These are phyloP conservation scores for Labrus mixtus DNA, from an alignment of 2,113 vertebrate species.

Conservation along the genomic window DNA sequence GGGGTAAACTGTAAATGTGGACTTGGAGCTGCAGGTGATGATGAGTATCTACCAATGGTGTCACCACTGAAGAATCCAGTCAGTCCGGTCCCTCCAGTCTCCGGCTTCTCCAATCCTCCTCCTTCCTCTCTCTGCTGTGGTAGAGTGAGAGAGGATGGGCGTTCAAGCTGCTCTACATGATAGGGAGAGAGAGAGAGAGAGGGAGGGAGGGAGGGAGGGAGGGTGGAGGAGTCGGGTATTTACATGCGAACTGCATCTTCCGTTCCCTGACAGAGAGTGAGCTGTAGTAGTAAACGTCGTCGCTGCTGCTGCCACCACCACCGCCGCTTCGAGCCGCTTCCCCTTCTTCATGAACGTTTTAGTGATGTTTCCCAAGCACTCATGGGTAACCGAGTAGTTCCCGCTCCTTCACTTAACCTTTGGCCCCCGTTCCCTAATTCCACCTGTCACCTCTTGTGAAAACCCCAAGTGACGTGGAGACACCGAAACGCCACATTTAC, in stretches of 20 bases:
- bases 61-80: slow-evolving; percentile 74
- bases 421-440: slow-evolving; percentile 31
- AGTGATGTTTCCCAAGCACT: not conserved
- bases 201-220: slow-evolving; percentile 1
- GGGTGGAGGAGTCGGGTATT: slow-evolving; percentile 34
- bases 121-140: not conserved
- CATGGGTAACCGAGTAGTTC: not conserved
- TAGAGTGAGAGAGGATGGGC: slow-evolving; percentile 12
- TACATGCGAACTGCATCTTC: slow-evolving; percentile 69
- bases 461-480: not conserved
- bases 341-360: not conserved
- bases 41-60: not conserved
- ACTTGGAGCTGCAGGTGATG: not conserved
- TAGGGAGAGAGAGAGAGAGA: not conserved
- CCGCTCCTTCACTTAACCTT: slow-evolving; percentile 41
- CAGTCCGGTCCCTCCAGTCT: slow-evolving; percentile 62
- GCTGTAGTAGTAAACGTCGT: slow-evolving; percentile 18
- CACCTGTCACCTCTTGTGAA: not conserved
- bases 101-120: slow-evolving; percentile 2
- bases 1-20: slow-evolving; percentile 10
- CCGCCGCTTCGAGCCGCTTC: no score
- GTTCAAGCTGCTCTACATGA: slow-evolving; percentile 63
- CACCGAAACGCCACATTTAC: not conserved
- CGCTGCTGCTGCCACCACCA: no score
- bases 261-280: slow-evolving; percentile 31